phyloP scores from a whole-genome alignment of 1,140 invertebrate species.

The Lepidurus arcticus region DNA sequence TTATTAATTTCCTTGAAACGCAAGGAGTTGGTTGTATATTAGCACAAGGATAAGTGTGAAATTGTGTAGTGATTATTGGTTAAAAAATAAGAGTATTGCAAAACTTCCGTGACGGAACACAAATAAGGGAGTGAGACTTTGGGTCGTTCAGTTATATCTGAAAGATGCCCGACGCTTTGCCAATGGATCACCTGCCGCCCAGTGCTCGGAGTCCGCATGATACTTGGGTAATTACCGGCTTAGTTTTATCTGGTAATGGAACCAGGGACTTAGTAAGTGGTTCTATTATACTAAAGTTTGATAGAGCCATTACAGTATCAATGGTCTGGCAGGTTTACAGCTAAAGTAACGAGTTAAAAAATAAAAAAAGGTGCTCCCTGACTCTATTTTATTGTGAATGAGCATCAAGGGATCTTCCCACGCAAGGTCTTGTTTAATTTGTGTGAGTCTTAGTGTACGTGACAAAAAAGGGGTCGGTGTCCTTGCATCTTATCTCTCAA shows the following conservation, averaged over 20 bases:
- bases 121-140: not conserved
- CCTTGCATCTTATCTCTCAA: conserved; percentile 15
- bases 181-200: conserved; percentile 9
- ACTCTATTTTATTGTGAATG: not conserved
- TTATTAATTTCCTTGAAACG: not conserved
- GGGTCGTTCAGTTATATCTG: not conserved
- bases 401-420: not conserved
- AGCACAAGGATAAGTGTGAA: not conserved
- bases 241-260: not conserved
- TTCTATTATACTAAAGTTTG: too few relatives aligned
- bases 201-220: conserved; percentile 12
- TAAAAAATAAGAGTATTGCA: not conserved
- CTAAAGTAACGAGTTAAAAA: too few relatives aligned
- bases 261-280: not conserved
- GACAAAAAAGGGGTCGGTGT: conserved; percentile 18
- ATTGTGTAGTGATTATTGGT: not conserved
- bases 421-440: conserved; percentile 7
- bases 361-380: too few relatives aligned
- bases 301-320: too few relatives aligned
- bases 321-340: too few relatives aligned
- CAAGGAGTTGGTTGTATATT: not conserved
- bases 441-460: not conserved
- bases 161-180: not conserved
- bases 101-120: not conserved
- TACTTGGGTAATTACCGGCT: not conserved